phyloP scores from a whole-genome alignment of 2,888 invertebrate genomes.

The Noctua janthe region DNA sequence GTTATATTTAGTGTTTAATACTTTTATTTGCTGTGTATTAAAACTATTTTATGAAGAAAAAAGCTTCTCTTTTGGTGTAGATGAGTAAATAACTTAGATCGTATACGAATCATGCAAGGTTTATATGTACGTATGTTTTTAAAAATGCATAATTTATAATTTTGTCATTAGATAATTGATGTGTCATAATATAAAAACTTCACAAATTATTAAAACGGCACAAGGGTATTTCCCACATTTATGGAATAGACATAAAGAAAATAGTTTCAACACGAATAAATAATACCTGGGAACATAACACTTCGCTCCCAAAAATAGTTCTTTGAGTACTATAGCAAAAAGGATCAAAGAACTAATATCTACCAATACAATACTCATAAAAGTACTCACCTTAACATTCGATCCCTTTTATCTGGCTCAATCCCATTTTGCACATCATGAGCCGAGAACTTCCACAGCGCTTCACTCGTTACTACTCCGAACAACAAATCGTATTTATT shows the following conservation, averaged over 20 bases:
- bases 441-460: constrained; percentile 97
- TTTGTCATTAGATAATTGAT: not conserved
- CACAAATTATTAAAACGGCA: not conserved
- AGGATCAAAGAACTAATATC: constrained; percentile 33
- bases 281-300: not conserved
- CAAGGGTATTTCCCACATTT: not conserved
- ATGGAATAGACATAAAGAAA: not conserved
- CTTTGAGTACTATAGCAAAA: constrained; percentile 4
- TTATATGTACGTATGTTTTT: too few species aligned
- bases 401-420: constrained; percentile 96
- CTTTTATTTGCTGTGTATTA: not conserved
- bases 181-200: not conserved
- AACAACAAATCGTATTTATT: constrained; percentile 96
- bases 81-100: not conserved
- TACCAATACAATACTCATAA: constrained; percentile 42
- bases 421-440: constrained; percentile 96
- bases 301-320: not conserved
- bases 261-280: not conserved
- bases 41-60: not conserved
- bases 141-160: not conserved
- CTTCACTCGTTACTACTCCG: constrained; percentile 97
- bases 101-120: not conserved
- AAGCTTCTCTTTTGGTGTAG: not conserved
- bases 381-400: constrained; percentile 91
- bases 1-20: not conserved